Percentiles rank a stretch among this genome's conserved stretches.
phyloP scores from a whole-genome alignment of 2,888 invertebrate species.

The Epiblema foenella region DNA sequence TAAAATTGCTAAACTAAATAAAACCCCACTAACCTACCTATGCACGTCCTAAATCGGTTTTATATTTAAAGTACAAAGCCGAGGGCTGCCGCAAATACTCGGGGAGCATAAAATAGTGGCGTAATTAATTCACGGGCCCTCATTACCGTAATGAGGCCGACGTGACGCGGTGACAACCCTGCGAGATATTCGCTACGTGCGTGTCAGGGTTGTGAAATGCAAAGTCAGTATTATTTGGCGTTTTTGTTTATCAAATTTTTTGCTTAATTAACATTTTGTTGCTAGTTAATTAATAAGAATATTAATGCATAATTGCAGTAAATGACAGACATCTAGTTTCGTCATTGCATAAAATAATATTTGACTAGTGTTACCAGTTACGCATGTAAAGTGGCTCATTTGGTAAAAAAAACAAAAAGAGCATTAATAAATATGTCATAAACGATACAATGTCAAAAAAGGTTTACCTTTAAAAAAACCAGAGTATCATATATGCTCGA shows the following conservation, averaged over 20 bases:
- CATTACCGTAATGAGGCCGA: conserved; percentile 42
- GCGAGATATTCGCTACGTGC: conserved; percentile 23
- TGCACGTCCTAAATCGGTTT: conserved; percentile 26
- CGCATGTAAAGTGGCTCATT: too few species aligned
- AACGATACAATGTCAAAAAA: too few species aligned
- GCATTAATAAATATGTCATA: too few species aligned
- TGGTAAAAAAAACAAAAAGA: too few species aligned
- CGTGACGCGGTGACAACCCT: conserved; percentile 45
- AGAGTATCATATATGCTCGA: too few species aligned
- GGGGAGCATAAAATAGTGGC: conserved; percentile 42
- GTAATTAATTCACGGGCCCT: conserved; percentile 43
- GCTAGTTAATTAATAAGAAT: neutral
- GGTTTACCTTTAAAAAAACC: too few species aligned
- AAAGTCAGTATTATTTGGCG: conserved; percentile 5
- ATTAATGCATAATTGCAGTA: neutral
- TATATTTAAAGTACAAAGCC: conserved; percentile 34
- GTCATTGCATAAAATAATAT: too few species aligned
- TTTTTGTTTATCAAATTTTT: conserved; percentile 11
- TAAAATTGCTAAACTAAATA: conserved; percentile 6
- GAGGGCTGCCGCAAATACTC: conserved; percentile 43
- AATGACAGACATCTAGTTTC: neutral
- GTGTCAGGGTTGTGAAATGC: conserved; percentile 23
- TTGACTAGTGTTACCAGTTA: too few species aligned
- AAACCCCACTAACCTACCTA: conserved; percentile 13
- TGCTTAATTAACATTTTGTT: conserved; percentile 11